Base-by-base conservation (phyloP, 2,888 invertebrate species). In the Megalurothrips usitatus region DNA sequence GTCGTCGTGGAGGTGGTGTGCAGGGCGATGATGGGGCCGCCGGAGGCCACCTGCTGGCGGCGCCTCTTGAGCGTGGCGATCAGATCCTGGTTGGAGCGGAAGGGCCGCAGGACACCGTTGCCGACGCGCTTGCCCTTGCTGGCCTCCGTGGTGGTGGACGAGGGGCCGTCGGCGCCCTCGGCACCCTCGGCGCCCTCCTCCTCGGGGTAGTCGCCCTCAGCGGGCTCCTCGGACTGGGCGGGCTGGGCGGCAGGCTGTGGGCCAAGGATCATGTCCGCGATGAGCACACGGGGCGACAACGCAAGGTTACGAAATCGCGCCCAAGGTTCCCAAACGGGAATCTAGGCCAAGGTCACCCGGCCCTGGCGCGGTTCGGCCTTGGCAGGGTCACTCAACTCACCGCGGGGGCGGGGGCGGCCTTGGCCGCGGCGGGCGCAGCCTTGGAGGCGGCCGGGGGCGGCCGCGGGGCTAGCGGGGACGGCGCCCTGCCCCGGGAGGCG, bases 1-100 rank as follows among this genome's bases (percentile, higher is more conserved):
- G 68, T 75, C 8, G 68, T 75, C 23, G 68, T 75, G 68, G 68
- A 75, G 11, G 68, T 75, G 68, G 68, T 75, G 68, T 75, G 68
- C 26, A 75, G 68, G 23, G 68, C 68, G 68, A 75, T 75, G 26
- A 75, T 26, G 68, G 68, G 26, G 23, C 68, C 68, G 68, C 68
- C 68, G 26, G 23, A n/a, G 23, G 68, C 68, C 9, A 26, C 68
- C 23, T 26, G 82, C n/a, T 82, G 82, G 78, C 84, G 79, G 48
- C 85, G 78, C 52, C 84, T 82, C 81, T 84, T 84, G 75, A 85
- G 82, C 17, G 84, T 82, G 81, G 84, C 85, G n/a, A 85, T 82
- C 26, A 85, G 83, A 68, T 84, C 84, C 75, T 83, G 81, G 82
- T 84, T 84, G 82, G 84, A 84, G 11, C 84, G 82, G 83, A 84